phyloP scores from a whole-genome alignment of 2,797 vertebrate species.

The Limosa lapponica region DNA sequence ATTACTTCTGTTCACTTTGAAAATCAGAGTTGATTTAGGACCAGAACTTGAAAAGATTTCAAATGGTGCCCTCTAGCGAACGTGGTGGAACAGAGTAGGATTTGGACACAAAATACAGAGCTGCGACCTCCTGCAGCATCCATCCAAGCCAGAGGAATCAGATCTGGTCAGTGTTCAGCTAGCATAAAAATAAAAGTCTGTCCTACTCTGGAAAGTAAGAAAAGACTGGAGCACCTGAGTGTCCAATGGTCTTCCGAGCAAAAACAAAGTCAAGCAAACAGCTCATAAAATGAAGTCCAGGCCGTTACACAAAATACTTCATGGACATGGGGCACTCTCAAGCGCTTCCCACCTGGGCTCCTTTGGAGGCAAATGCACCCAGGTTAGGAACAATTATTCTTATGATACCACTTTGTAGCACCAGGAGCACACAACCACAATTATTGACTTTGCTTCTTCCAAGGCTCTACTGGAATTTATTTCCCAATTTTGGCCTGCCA shows the following conservation, averaged over 20 bases:
- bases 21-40: not conserved
- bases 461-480: not conserved
- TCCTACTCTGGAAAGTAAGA: not conserved
- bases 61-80: not conserved
- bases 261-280: not conserved
- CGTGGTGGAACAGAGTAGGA: not conserved
- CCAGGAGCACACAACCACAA: not conserved
- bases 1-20: not conserved
- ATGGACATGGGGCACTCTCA: not conserved
- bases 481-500: not conserved
- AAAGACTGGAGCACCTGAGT: not conserved
- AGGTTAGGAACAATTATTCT: not conserved
- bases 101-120: not conserved
- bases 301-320: not conserved
- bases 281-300: not conserved
- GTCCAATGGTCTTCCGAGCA: not conserved
- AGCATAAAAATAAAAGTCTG: not conserved
- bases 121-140: not conserved
- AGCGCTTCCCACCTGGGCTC: not conserved
- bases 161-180: not conserved
- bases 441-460: not conserved
- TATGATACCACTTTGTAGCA: not conserved
- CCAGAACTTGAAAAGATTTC: not conserved
- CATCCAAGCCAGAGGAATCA: not conserved
- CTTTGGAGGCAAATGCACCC: not conserved